A percentile compares a stretch with the other conserved stretches of the same genome.
Conservation (phyloP, 2,113 vertebrate genomes). For the Monopterus albus region DNA sequence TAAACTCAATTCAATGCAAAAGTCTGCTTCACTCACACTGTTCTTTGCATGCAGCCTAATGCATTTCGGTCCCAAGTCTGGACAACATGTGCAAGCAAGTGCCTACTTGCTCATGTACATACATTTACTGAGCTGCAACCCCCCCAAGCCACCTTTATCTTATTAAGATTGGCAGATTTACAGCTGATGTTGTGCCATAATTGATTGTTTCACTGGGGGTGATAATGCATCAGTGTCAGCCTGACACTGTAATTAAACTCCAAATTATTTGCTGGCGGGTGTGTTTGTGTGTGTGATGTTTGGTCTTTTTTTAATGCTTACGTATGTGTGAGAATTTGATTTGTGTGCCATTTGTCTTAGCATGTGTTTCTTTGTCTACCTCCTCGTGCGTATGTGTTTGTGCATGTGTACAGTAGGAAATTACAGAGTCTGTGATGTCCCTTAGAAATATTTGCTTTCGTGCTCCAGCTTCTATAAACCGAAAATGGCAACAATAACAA, state of each 20-base stretch:
- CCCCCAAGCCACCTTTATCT: constrained; percentile 11
- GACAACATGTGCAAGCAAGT: constrained; percentile 59
- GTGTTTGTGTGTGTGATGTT: constrained; percentile 6
- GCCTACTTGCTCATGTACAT: constrained; percentile 8
- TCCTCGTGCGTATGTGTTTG: no score
- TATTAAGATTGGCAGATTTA: constrained; percentile 67
- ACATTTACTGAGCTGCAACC: neutral
- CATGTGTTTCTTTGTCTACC: neutral
- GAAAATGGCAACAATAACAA: constrained; percentile 67
- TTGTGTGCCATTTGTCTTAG: no score
- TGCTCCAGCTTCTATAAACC: constrained; percentile 32
- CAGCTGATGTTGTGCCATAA: constrained; percentile 61
- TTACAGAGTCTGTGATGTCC: constrained; percentile 55
- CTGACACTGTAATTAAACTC: constrained; percentile 61
- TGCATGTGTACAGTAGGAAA: constrained; percentile 42
- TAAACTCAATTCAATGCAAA: constrained; percentile 59
- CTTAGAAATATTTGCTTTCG: constrained; percentile 29
- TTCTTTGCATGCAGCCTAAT: constrained; percentile 63
- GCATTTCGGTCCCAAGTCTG: constrained; percentile 53
- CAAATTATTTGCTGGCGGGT: constrained; percentile 18
- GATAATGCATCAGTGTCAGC: constrained; percentile 60
- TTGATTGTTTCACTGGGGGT: constrained; percentile 55
- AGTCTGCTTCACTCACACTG: constrained; percentile 40
- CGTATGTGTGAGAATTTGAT: constrained; percentile 29
- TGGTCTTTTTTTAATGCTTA: constrained; percentile 15